Evolutionary conservation across 2,888 invertebrate genomes (phyloP), one percentile per base, ranked within the genome.

Genomic region (Gari tellinella): DNA sequence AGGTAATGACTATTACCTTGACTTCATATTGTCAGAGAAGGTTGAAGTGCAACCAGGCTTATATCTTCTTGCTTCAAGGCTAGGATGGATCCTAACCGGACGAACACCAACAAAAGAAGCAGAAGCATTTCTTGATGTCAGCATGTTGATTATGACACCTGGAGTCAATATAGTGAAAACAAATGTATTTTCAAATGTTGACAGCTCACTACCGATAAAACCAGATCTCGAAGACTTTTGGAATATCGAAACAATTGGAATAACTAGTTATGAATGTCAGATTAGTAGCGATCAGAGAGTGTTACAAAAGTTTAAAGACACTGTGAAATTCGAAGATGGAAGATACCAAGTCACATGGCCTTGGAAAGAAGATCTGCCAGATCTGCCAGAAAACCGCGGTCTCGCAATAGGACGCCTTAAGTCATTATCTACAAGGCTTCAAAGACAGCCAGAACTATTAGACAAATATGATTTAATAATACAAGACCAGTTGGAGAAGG

Each of bases 201-300:
- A 17, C 25, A 45, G 25, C 56, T 49, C 10, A 7, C 5, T 31
- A 7, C 31, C 31, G 31, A 10, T 31, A 40, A 51, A 64, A 15
- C 56, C 56, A 25, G 64, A 64, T 15, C 49, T n/a, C n/a, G n/a
- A n/a, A n/a, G n/a, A 63, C 17, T 64, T 64, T 56, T 64, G 64
- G 64, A 56, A 55, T 8, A 25, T 48, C 12, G 64, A 64, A 49
- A 48, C 64, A 14, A 64, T 64, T 17, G 64, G 64, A n/a, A 41
- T 46, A 4, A 31, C 31, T 14, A 2, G 10, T 17, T 41, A 62
- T 41, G 40, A 52, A 26, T 12, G 17, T 26, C 45, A 26, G 23
- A 63, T 19, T 46, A 53, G 10, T 4, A 31, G 31, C n/a, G 53
- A 53, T n/a, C n/a, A n/a, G 46, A 53, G 43, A 2, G 63, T 43